Evolutionary conservation across 1,140 invertebrate genomes (phyloP).

Genomic region (Drosophila bocqueti): DNA sequence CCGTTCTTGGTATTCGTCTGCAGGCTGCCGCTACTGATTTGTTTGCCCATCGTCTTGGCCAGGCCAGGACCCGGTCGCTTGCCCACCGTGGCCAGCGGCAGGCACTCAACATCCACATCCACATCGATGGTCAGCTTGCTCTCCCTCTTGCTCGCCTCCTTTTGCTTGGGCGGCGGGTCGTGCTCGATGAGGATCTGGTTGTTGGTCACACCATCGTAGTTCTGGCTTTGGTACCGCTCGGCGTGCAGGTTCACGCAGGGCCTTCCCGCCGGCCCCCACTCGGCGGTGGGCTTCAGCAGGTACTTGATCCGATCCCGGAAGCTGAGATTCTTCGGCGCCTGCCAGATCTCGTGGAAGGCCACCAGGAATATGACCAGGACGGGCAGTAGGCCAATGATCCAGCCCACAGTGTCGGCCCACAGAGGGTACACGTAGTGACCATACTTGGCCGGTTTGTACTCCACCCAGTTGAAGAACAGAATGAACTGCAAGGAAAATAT

Average conservation of each 20-base stretch:
- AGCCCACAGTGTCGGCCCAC: constrained; percentile 92
- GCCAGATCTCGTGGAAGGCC: constrained; percentile 88
- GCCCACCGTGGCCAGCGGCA: constrained; percentile 59
- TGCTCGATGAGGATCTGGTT: constrained; percentile 86
- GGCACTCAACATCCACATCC: constrained; percentile 46
- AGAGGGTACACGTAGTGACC: constrained; percentile 91
- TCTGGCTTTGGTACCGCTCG: constrained; percentile 78
- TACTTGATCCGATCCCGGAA: constrained; percentile 86
- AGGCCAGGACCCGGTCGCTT: constrained; percentile 86
- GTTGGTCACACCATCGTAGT: constrained; percentile 86
- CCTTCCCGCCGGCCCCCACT: constrained; percentile 86
- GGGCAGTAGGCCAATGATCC: constrained; percentile 90
- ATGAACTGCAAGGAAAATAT: constrained; percentile 88
- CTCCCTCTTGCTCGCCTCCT: constrained; percentile 45
- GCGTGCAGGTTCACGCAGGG: constrained; percentile 79
- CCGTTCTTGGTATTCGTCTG: constrained; percentile 51
- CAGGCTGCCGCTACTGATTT: constrained; percentile 51
- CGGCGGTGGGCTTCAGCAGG: constrained; percentile 79
- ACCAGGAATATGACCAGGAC: constrained; percentile 89
- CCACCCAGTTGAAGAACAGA: constrained; percentile 93
- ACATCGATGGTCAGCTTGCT: constrained; percentile 31
- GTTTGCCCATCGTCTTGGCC: constrained; percentile 85
- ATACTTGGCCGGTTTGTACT: constrained; percentile 91
- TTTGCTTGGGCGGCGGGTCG: constrained; percentile 67
- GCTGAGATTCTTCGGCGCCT: constrained; percentile 86